phyloP scores from a whole-genome alignment of 2,797 vertebrate species.

The Arremon aurantiirostris region DNA sequence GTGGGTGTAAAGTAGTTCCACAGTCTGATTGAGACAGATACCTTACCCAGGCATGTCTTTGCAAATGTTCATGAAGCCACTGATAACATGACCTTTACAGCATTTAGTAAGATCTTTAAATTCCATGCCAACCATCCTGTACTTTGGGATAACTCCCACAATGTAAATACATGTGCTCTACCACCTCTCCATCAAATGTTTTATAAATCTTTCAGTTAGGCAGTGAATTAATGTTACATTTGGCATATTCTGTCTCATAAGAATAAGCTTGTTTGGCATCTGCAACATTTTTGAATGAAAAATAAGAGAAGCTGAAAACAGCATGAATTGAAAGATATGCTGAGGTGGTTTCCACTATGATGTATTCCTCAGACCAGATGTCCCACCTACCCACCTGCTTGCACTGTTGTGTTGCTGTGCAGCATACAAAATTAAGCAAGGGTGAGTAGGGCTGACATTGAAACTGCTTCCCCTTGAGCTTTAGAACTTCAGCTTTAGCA shows the following conservation, averaged over 20 bases:
- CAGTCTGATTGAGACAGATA: background rate
- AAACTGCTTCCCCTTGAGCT: background rate
- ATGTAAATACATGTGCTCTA: background rate
- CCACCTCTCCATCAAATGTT: background rate
- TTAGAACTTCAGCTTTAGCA: background rate
- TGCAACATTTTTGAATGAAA: background rate
- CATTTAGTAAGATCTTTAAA: background rate
- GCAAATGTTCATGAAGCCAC: background rate
- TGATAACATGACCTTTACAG: background rate
- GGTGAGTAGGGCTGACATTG: background rate
- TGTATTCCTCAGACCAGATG: background rate
- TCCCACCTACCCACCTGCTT: background rate
- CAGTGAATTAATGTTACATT: background rate
- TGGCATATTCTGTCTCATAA: background rate
- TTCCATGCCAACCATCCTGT: background rate
- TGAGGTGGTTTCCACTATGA: background rate
- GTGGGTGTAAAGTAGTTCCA: background rate
- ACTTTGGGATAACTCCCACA: background rate
- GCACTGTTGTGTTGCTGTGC: background rate
- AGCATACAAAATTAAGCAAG: background rate
- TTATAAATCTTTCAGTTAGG: background rate
- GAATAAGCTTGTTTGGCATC: background rate
- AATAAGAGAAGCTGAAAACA: background rate
- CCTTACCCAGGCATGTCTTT: background rate
- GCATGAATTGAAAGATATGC: background rate